Base-by-base conservation (phyloP, 2,888 invertebrate genomes). In the Scrobipalpa atriplicella region DNA sequence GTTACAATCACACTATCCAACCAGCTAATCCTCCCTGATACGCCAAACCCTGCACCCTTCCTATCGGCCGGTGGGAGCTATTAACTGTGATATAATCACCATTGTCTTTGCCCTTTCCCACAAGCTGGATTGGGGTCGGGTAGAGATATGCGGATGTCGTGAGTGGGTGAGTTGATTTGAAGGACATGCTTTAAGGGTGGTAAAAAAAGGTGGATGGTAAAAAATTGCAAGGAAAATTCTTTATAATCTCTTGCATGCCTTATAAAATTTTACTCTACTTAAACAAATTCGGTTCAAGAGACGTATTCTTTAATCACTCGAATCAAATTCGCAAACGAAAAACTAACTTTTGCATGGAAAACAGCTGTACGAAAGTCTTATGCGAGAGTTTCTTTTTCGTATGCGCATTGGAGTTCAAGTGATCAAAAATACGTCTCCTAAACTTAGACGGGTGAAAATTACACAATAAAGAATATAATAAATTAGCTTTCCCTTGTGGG, bases 51-150 rank as follows among this genome's bases (percentile, higher is more conserved):
- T 66, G 68, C 81, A 80, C 81, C 83, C 79, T 75, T 8, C 60
- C 77, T 67, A 68, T 72, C 78, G 75, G 75, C 81, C 82, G 85
- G 87, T 84, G 85, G 84, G 75, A 80, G 86, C 90, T 89, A 90
- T 91, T 90, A 91, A 89, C 87, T 78, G 78, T 81, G 90, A 90
- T 88, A 85, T 81, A 81, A 92, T 91, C 90, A 75, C 82, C 76
- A 87, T 91, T 90, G 91, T 92, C 89, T 92, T 90, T 89, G 87
- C 80, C 81, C 84, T 85, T 89, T 89, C 90, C 87, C 89, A 90
- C 85, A 89, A 87, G 76, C 74, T 71, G 77, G 76, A 79, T 81
- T 80, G 80, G 78, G 76, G 81, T 74, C 76, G 73, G 72, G 68
- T 67, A 69, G 56, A 54, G 68, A 70, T 69, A 71, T 67, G 66